Evolutionary conservation across 2,888 invertebrate species (phyloP).

Genomic region (Drosophila anceps): DNA sequence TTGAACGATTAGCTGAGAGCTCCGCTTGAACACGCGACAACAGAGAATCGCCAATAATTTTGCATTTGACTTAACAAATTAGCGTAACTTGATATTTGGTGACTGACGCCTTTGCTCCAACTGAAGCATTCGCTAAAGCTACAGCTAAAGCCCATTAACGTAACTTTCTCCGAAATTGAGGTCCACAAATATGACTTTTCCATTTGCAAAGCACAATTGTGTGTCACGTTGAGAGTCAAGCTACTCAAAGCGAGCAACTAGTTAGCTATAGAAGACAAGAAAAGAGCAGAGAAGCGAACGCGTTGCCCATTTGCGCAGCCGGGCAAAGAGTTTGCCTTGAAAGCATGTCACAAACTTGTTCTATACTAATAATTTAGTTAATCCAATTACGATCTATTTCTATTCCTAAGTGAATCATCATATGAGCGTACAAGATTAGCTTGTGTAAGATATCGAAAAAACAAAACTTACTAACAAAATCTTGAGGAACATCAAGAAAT

Average conservation of each 20-base stretch:
- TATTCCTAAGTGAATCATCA: no score
- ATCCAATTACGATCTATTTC: background rate
- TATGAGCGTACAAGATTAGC: background rate
- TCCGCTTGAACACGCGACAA: slow-evolving; percentile 2
- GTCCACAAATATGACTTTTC: slow-evolving; percentile 29
- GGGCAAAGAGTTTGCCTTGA: slow-evolving; percentile 1
- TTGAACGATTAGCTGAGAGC: slow-evolving; percentile 26
- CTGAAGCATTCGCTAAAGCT: slow-evolving; percentile 38
- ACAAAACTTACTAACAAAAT: background rate
- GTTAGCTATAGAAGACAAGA: background rate
- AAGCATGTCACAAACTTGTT: slow-evolving; percentile 12
- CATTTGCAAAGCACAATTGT: slow-evolving; percentile 13
- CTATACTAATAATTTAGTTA: slow-evolving; percentile 8
- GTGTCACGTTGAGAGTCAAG: slow-evolving; percentile 20
- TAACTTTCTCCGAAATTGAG: slow-evolving; percentile 50
- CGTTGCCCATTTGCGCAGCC: slow-evolving; percentile 2
- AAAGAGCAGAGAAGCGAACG: no score
- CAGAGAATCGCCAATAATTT: slow-evolving; percentile 51
- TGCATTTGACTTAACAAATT: slow-evolving; percentile 39
- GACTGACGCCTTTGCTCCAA: slow-evolving; percentile 21
- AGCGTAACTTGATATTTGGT: slow-evolving; percentile 50
- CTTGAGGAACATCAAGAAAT: background rate
- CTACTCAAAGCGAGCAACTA: slow-evolving; percentile 17
- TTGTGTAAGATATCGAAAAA: no score
- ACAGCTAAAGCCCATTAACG: slow-evolving; percentile 29